A percentile compares a stretch with the other conserved stretches of the same genome.
Conservation (phyloP, 92 coral and sea anemone genomes). For the Bergia sp. region DNA sequence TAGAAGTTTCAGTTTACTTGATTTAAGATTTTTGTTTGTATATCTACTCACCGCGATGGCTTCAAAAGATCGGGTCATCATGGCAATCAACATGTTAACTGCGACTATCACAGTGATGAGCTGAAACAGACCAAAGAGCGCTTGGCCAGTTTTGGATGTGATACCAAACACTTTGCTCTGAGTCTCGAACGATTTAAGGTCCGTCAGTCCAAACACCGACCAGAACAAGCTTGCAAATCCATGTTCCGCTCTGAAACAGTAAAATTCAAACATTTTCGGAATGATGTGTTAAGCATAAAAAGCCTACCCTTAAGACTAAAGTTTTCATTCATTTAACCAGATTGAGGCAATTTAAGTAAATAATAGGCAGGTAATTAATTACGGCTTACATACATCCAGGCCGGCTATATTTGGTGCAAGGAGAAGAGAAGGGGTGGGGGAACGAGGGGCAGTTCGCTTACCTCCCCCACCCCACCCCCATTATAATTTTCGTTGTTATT, state of each 20-base stretch:
- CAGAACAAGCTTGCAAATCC: slow-evolving; percentile 76
- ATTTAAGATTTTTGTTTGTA: background rate
- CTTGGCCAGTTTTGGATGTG: slow-evolving; percentile 73
- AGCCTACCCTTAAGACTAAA: background rate
- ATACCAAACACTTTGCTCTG: slow-evolving; percentile 67
- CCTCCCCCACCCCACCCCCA: too few relatives aligned
- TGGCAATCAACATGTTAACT: slow-evolving; percentile 88
- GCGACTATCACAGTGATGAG: slow-evolving; percentile 81
- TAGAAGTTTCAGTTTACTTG: background rate
- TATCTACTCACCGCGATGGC: slow-evolving; percentile 67
- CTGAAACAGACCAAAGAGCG: slow-evolving; percentile 72
- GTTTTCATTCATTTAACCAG: background rate
- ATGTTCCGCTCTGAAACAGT: slow-evolving; percentile 47
- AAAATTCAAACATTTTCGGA: background rate
- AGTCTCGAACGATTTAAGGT: slow-evolving; percentile 71
- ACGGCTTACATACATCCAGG: too few relatives aligned
- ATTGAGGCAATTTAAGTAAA: too few relatives aligned
- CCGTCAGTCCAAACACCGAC: slow-evolving; percentile 82
- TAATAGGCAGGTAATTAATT: too few relatives aligned
- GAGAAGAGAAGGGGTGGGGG: too few relatives aligned
- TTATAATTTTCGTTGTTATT: too few relatives aligned
- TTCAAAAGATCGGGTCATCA: slow-evolving; percentile 87
- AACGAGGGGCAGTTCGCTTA: too few relatives aligned
- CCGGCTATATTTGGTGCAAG: too few relatives aligned
- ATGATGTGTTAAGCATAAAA: background rate